Evolutionary conservation across 2,888 invertebrate genomes (phyloP), one percentile per base, ranked within the genome.

Genomic region (Agrenia bidenticulata): DNA sequence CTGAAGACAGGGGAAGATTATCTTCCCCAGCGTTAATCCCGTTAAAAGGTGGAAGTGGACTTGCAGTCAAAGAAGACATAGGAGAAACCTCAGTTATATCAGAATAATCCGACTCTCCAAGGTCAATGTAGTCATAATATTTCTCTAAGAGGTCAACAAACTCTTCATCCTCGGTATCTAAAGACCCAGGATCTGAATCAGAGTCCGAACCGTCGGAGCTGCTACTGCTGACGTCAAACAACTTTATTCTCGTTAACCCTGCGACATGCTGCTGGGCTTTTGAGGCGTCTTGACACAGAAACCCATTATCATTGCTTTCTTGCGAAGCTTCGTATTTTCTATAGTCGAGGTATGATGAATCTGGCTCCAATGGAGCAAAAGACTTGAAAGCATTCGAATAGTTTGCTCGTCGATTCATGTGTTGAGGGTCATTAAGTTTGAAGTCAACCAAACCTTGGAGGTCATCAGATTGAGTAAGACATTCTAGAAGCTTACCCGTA

Each of bases 61-160:
- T 70, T 11, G 66, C 62, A 13, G 70, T 55, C 2, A 70, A 23
- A 2, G 70, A 70, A 13, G 68, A 69, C 53, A 73, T 56, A 32
- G 73, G 73, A 39, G 67, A 67, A 19, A 73, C 70, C 32, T 73
- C 73, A n/a, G 73, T 73, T 37, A 73, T 54, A 37, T 73, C 73
- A 13, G 73, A 73, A 37, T 59, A 65, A 32, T 72, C 72, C 4
- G 68, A 66, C 1, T 66, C 67, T 27, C 55, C 64, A 2, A 54
- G 42, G 26, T 68, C 68, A 37, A 70, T 54, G 49, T 64, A 63
- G 19, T 70, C 70, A 53, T 62, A 66, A 51, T 73, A 73, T 21
- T 70, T 70, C 19, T 67, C 69, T 63, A 73, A 41, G 50, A 73
- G 63, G 39, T 70, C 65, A 13, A 69, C 69, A 51, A 70, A 67